phyloP scores from a whole-genome alignment of 2,797 vertebrate species.

The Phyllotis vaccarum region DNA sequence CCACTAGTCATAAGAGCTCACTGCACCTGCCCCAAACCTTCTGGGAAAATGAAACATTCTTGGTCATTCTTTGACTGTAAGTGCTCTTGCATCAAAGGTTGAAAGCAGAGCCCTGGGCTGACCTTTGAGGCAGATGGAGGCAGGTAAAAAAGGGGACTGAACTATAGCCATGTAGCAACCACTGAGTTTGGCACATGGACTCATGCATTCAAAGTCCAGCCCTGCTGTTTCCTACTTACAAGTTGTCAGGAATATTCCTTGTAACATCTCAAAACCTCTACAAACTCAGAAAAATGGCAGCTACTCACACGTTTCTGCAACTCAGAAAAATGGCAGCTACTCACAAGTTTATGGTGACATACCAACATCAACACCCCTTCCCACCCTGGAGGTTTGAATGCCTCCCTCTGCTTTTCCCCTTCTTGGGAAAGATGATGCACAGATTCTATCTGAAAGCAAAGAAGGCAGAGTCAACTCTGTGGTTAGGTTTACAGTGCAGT shows the following conservation, averaged over 20 bases:
- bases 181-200: background rate
- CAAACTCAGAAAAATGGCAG: background rate
- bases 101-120: background rate
- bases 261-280: background rate
- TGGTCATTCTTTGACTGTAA: conserved; percentile 5
- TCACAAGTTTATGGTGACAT: background rate
- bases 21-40: conserved; percentile 4
- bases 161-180: background rate
- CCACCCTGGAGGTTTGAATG: background rate
- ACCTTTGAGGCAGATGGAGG: background rate
- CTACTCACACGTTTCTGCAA: background rate
- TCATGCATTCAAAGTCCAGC: background rate
- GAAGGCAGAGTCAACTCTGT: background rate
- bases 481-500: too few species aligned
- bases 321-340: background rate
- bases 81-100: background rate
- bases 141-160: background rate
- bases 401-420: too few species aligned
- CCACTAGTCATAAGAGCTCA: background rate
- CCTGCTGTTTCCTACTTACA: background rate
- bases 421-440: background rate
- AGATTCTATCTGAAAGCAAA: background rate
- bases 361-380: too few species aligned
- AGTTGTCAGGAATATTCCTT: background rate
- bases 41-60: background rate